phyloP scores from a whole-genome alignment of 30 jellyfish, hydroid and myxozoan genomes.

The Haliclystus octoradiatus region DNA sequence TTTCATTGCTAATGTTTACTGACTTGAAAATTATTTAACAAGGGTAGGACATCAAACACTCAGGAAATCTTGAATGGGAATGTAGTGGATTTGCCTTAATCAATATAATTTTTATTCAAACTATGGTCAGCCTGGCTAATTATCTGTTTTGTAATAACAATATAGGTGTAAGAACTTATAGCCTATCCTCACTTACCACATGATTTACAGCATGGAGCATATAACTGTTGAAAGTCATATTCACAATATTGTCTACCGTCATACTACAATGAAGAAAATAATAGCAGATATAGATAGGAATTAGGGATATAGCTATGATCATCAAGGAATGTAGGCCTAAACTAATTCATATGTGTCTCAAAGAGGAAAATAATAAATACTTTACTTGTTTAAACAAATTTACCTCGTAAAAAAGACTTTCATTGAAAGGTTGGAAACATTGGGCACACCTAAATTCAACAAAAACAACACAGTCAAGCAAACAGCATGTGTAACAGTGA shows the following conservation, averaged over 20 bases:
- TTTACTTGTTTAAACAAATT: background rate
- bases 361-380: background rate
- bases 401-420: constrained; percentile 87
- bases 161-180: too few species aligned
- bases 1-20: too few species aligned
- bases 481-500: background rate
- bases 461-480: background rate
- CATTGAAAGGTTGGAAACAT: constrained; percentile 87
- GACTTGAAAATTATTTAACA: too few species aligned
- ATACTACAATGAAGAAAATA: constrained; percentile 20
- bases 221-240: constrained; percentile 82
- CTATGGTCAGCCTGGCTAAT: too few species aligned
- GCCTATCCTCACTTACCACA: constrained; percentile 48
- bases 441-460: constrained; percentile 76
- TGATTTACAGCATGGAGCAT: constrained; percentile 93
- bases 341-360: background rate
- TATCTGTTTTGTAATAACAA: too few species aligned
- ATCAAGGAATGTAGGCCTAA: too few species aligned
- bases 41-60: too few species aligned
- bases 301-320: too few species aligned
- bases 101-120: too few species aligned
- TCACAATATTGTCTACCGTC: constrained; percentile 97
- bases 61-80: too few species aligned
- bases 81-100: too few species aligned
- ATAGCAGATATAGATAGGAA: background rate